Conservation (phyloP, 1,140 invertebrate genomes). For the Drosophila ambigua region DNA sequence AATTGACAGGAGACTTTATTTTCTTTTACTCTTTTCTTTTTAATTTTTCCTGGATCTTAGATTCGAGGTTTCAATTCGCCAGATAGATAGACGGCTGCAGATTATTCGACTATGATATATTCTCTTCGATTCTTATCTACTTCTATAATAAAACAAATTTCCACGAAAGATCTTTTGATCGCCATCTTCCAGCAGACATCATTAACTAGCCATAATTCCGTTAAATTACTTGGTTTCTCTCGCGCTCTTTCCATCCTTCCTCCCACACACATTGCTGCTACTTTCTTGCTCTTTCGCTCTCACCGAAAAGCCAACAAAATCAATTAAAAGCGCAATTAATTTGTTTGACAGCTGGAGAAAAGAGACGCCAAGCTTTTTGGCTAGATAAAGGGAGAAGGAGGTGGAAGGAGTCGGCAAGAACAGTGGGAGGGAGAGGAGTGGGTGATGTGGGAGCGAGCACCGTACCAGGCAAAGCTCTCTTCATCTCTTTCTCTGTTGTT, state of each 20-base stretch:
- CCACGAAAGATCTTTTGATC: too few species aligned
- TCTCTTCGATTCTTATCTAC: too few species aligned
- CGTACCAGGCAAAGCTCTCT: conserved; percentile 28
- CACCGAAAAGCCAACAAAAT: conserved; percentile 51
- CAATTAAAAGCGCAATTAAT: conserved; percentile 81
- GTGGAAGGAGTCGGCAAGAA: conserved; percentile 8
- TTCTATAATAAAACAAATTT: too few species aligned
- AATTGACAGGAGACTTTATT: background rate
- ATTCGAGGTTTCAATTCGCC: too few species aligned
- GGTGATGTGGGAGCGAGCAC: background rate
- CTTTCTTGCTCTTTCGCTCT: background rate
- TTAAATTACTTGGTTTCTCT: background rate
- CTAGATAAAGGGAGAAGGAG: background rate
- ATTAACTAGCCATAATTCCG: background rate
- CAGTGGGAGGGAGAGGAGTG: background rate
- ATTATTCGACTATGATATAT: too few species aligned
- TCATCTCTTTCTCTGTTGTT: conserved; percentile 7
- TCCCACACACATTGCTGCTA: background rate
- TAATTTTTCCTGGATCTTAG: background rate
- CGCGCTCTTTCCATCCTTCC: too few species aligned
- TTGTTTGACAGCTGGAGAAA: conserved; percentile 79
- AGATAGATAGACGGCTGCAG: too few species aligned
- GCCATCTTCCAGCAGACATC: too few species aligned
- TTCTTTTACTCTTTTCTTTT: conserved; percentile 5
- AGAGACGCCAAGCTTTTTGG: conserved; percentile 64